These are phyloP conservation scores for Pantherophis guttatus DNA, from an alignment of 2,113 vertebrate species.

Conservation along the genomic window DNA sequence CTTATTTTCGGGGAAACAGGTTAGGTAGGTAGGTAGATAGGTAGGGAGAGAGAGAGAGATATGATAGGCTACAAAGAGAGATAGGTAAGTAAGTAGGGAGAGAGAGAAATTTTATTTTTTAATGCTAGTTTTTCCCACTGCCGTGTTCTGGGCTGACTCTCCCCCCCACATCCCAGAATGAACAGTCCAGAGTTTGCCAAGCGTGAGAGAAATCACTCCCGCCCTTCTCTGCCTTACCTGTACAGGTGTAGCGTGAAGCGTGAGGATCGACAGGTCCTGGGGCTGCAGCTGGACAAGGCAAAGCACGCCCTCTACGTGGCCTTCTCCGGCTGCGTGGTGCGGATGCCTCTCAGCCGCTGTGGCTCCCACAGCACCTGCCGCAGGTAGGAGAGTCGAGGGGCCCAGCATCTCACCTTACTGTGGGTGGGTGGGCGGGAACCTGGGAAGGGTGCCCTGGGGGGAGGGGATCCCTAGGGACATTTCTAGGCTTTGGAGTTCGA, in stretches of 20 bases:
- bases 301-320: slow-evolving; percentile 85
- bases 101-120: background rate
- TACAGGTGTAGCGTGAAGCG: slow-evolving; percentile 79
- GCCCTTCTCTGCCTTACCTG: background rate
- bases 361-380: slow-evolving; percentile 74
- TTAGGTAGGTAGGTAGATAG: too few species aligned
- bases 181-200: background rate
- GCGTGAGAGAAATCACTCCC: background rate
- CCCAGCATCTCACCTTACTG: too few species aligned
- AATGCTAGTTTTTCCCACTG: background rate
- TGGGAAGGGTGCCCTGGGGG: background rate
- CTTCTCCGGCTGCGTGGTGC: slow-evolving; percentile 83
- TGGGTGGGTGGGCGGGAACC: background rate
- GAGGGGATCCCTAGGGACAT: background rate
- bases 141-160: background rate
- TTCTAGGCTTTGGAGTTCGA: background rate
- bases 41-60: too few species aligned
- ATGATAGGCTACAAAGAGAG: too few species aligned
- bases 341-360: slow-evolving; percentile 83
- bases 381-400: slow-evolving; percentile 70
- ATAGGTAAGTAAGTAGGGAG: too few species aligned
- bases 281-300: slow-evolving; percentile 82
- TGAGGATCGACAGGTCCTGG: slow-evolving; percentile 76
- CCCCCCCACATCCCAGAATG: background rate
- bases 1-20: too few species aligned